Base-by-base conservation (phyloP, 2,797 vertebrate genomes). In the Sparus aurata region DNA sequence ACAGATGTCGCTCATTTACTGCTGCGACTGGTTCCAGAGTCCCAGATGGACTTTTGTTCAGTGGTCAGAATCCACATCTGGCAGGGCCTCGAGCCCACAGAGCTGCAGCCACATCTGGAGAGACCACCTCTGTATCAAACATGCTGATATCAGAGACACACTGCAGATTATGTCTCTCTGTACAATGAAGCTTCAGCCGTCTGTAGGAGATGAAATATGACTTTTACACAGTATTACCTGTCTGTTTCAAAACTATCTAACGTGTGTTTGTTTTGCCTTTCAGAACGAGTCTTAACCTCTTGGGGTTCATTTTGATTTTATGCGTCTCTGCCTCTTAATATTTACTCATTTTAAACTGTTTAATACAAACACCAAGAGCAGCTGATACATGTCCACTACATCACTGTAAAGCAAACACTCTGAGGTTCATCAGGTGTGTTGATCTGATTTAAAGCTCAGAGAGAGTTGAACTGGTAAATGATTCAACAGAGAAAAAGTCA, bases 371-470 rank as follows among this genome's bases (percentile, higher is more conserved):
- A 68, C 1, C 65, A 55, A 1, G 10, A 68, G 38, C 20, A 55
- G 1, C 50, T 55, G 65, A 55, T 18, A 12, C n/a, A 6, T 45
- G 65, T 55, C 34, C n/a, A 18, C 7, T 17, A 3, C 8, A 55
- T 54, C 50, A 55, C 9, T 25, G 34, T 55, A 55, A 68, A 55
- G 52, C 16, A 55, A 68, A 68, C n/a, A 45, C 16, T 54, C 15
- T 25, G 38, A 38, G 4, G 27, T 46, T 69, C 54, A 58, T 69
- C 2, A 30, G 12, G 41, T 34, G 53, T 47, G 23, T 46, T n/a
- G 11, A 17, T 58, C 41, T 20, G n/a, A 27, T 0, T 47, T 15
- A 1, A 47, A 11, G 3, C 25, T 34, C 18, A n/a, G 0, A 58
- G 8, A 46, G 38, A 45, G 25, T 5, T 54, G 0, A 43, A 34